Evolutionary conservation across 2,113 vertebrate species (phyloP).

Genomic region (Chaenocephalus aceratus): DNA sequence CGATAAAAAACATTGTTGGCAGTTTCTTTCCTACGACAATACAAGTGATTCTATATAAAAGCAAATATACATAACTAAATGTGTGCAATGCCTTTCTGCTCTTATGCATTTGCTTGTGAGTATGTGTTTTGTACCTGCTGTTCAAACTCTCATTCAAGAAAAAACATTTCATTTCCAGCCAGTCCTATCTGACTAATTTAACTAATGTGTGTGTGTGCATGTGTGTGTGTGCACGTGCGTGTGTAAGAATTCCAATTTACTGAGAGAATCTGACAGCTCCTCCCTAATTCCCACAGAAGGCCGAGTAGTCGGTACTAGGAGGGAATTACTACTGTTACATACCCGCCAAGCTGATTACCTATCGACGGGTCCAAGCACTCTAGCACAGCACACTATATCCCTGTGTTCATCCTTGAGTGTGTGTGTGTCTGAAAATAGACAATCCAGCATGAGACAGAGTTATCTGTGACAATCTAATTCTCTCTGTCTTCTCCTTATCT

Average conservation of each 20-base stretch:
- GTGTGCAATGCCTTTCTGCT: not conserved
- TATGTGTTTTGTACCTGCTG: not conserved
- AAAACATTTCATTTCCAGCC: slow-evolving; percentile 29
- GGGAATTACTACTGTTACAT: slow-evolving; percentile 75
- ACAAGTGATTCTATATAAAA: slow-evolving; percentile 12
- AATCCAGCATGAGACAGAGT: slow-evolving; percentile 21
- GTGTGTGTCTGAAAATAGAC: not conserved
- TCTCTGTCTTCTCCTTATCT: slow-evolving; percentile 30
- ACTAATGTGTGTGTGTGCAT: not conserved
- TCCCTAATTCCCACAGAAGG: slow-evolving; percentile 71
- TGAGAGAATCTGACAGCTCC: slow-evolving; percentile 66
- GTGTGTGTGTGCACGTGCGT: slow-evolving; percentile 1
- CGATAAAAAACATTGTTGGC: slow-evolving; percentile 5
- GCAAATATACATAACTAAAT: slow-evolving; percentile 5
- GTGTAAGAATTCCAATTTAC: slow-evolving; percentile 66
- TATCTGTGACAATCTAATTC: slow-evolving; percentile 51
- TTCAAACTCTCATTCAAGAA: slow-evolving; percentile 22
- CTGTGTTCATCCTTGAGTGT: not conserved
- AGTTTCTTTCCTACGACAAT: slow-evolving; percentile 10
- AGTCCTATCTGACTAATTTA: slow-evolving; percentile 50
- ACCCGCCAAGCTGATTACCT: slow-evolving; percentile 76
- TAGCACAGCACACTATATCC: slow-evolving; percentile 29
- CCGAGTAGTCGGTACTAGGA: slow-evolving; percentile 46
- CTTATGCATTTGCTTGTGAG: slow-evolving; percentile 14
- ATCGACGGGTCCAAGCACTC: slow-evolving; percentile 72